A percentile compares a stretch with the other conserved stretches of the same genome.
Evolutionary conservation across 92 coral and sea anemone species (phyloP).

Genomic region (Montipora capitata): DNA sequence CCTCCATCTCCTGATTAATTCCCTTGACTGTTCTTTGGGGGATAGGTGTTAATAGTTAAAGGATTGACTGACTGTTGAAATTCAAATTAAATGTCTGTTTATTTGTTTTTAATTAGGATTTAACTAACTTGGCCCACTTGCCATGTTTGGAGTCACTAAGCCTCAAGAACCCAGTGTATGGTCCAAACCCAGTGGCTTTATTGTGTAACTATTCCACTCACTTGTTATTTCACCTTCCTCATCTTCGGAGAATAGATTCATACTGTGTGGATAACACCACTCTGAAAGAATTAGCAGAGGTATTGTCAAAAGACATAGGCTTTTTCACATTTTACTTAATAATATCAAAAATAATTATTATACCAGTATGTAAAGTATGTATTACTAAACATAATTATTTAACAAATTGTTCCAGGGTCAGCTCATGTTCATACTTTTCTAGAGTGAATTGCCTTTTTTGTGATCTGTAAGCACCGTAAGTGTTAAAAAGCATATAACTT

Average conservation of each 20-base stretch:
- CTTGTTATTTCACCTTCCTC: constrained; percentile 88
- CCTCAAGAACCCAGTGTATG: constrained; percentile 92
- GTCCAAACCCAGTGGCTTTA: constrained; percentile 92
- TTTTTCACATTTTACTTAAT: not conserved
- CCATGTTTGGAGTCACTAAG: constrained; percentile 84
- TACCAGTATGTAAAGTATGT: no score
- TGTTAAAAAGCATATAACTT: no score
- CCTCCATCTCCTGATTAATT: no score
- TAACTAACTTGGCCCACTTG: constrained; percentile 83
- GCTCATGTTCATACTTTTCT: no score
- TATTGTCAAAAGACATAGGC: not conserved
- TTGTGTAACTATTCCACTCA: constrained; percentile 97
- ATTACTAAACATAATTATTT: no score
- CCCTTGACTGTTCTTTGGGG: no score
- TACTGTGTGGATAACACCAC: constrained; percentile 87
- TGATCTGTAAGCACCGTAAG: no score
- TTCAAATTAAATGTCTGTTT: not conserved
- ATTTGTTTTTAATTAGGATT: constrained; percentile 69
- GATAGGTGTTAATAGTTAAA: no score
- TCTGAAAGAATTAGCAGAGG: constrained; percentile 94
- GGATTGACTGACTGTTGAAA: no score
- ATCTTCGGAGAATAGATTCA: constrained; percentile 89
- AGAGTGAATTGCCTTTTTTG: no score
- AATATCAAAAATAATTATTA: no score
- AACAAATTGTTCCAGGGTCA: no score